phyloP scores from a whole-genome alignment of 2,113 vertebrate genomes.

The Ammospiza caudacuta region DNA sequence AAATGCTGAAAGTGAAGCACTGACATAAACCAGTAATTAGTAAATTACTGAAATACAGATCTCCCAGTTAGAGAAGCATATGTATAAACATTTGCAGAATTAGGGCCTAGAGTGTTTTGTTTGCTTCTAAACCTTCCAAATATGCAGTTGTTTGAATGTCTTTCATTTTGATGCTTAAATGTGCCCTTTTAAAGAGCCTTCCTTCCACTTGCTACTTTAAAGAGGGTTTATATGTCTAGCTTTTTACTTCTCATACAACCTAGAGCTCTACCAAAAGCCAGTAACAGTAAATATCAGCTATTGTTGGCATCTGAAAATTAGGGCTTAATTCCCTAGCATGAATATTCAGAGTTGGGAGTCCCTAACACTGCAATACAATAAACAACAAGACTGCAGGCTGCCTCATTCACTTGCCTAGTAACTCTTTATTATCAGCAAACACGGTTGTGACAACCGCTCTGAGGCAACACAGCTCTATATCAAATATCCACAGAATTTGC shows the following conservation, averaged over 20 bases:
- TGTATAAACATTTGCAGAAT: neutral
- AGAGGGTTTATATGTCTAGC: neutral
- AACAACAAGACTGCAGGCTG: neutral
- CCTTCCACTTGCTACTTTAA: neutral
- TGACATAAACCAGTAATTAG: neutral
- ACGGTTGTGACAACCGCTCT: constrained; percentile 27
- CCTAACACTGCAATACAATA: neutral
- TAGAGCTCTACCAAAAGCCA: neutral
- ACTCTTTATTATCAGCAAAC: constrained; percentile 33
- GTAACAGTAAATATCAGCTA: neutral
- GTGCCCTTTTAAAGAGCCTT: neutral
- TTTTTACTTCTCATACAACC: neutral
- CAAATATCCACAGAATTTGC: constrained; percentile 45
- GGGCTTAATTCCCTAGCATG: constrained; percentile 26
- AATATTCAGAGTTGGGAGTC: constrained; percentile 30
- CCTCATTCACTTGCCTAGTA: neutral
- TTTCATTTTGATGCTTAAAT: neutral
- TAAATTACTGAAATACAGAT: neutral
- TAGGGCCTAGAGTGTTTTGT: neutral
- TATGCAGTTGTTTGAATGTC: neutral
- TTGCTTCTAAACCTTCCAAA: neutral
- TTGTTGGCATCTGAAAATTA: constrained; percentile 14
- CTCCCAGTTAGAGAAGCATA: neutral
- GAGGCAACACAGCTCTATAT: neutral
- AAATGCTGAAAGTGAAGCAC: neutral